Base-by-base conservation (phyloP, 2,888 invertebrate species). In the Aleiodes leptofemur region DNA sequence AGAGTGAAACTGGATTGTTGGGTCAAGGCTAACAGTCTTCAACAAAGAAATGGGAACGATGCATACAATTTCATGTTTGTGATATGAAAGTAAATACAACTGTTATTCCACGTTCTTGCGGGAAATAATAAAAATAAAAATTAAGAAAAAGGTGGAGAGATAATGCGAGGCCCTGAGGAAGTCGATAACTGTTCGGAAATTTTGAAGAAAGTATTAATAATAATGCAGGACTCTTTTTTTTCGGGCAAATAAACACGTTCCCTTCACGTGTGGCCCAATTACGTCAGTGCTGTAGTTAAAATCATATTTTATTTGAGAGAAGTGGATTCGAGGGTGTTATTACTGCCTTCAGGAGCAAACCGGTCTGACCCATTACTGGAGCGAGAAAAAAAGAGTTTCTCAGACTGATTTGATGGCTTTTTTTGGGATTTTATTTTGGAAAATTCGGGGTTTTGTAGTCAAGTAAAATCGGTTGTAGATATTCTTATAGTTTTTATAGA, bases 1-100 rank as follows among this genome's bases (percentile, higher is more conserved):
- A 61, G 61, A 61, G 61, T 61, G 61, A 38, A 61, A 61, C 61
- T 61, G 64, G 64, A 64, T 64, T 64, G 48, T 64, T 64, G 34
- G 64, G 64, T 64, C 48, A 64, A 64, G 64, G 64, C 23, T 48
- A 48, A 9, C 48, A 16, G 14, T 9, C n/a, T 6, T 3, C 8
- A 34, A 16, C 64, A 38, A 48, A 23, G 16, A 64, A 64, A 43
- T 64, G 64, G 13, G 23, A 16, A 64, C 64, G 64, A 61, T 61
- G 43, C 43, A 61, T 43, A 43, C 64, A 16, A 64, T 48, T 64
- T 48, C 23, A 64, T 13, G 43, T 43, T n/a, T n/a, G 64, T 48
- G 43, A 16, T 48, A 43, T 64, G 64, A 64, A 48, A 43, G 64
- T 64, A 64, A 64, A 48, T 64, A 23, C 38, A 61, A n/a, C 23